Evolutionary conservation across 2,888 invertebrate species (phyloP).

Genomic region (Rosalia funebris): DNA sequence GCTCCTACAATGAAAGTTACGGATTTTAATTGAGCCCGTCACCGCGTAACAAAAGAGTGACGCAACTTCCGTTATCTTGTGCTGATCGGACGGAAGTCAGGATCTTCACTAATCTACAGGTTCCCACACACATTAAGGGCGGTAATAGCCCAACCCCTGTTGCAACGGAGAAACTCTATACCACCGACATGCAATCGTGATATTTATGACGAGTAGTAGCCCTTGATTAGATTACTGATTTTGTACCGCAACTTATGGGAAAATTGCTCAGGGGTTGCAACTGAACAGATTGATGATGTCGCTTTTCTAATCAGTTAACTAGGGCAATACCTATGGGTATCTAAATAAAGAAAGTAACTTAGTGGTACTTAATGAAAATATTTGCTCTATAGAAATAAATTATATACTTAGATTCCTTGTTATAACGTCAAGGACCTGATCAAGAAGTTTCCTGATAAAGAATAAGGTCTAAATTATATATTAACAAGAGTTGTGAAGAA

Average conservation of each 20-base stretch:
- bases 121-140: constrained; percentile 60
- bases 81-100: constrained; percentile 57
- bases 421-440: no score
- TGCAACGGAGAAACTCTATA: constrained; percentile 31
- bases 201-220: constrained; percentile 39
- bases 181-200: constrained; percentile 36
- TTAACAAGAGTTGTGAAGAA: no score
- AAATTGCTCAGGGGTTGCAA: constrained; percentile 7
- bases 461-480: no score
- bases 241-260: constrained; percentile 7
- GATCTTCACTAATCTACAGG: constrained; percentile 58
- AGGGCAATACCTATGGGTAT: no score
- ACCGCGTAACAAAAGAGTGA: constrained; percentile 37
- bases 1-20: no score
- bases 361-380: no score
- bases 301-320: no score
- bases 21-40: constrained; percentile 18
- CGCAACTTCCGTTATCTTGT: constrained; percentile 51
- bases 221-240: constrained; percentile 37
- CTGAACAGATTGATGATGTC: no score
- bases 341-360: no score
- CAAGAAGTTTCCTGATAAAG: no score
- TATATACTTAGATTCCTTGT: no score
- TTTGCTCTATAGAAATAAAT: no score
- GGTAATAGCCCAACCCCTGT: constrained; percentile 35